Conservation (phyloP, 1,140 invertebrate genomes). For the Hyposmocoma kahamanoa region DNA sequence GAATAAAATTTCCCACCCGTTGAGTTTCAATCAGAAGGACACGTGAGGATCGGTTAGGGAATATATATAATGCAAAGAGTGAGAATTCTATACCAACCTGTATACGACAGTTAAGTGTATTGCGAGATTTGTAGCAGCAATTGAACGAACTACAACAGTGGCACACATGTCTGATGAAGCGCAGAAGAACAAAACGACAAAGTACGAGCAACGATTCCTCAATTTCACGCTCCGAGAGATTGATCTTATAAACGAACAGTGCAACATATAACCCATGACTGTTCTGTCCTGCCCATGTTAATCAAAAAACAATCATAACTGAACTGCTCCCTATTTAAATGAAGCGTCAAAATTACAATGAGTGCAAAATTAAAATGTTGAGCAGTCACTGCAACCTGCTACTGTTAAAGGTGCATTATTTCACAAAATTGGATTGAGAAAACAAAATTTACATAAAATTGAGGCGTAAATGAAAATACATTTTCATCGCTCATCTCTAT, state of each 20-base stretch:
- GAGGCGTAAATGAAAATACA: conserved; percentile 38
- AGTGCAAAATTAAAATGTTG: neutral
- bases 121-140: no score
- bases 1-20: no score
- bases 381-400: neutral
- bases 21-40: no score
- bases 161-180: conserved; percentile 21
- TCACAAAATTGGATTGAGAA: conserved; percentile 19
- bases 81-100: no score
- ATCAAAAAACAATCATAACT: neutral
- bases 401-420: conserved; percentile 6
- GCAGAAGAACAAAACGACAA: conserved; percentile 20
- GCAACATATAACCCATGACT: neutral
- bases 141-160: no score
- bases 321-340: neutral
- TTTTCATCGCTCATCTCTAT: conserved; percentile 38
- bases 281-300: no score
- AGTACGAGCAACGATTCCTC: conserved; percentile 17
- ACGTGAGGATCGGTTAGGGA: no score
- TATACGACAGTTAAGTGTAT: no score
- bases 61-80: no score
- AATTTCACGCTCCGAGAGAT: conserved; percentile 17
- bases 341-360: neutral
- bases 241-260: neutral
- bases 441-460: conserved; percentile 42